Base-by-base conservation (phyloP, 2,797 vertebrate species). In the Sebastes cheni region DNA sequence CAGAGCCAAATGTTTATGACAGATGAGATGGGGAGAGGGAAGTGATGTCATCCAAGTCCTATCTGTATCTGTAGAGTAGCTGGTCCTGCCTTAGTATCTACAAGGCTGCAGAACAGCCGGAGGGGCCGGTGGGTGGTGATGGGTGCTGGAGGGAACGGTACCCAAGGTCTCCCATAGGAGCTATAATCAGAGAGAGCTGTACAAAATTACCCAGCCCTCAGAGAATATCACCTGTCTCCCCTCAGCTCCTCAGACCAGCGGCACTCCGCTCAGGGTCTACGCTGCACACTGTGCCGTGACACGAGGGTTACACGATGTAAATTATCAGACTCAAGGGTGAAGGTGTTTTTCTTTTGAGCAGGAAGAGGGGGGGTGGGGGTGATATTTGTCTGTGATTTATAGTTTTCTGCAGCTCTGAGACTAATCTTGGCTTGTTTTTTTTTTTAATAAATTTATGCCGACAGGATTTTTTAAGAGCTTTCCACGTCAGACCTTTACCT, bases 1-100 rank as follows among this genome's bases (percentile, higher is more conserved):
- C 89, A 85, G 84, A 92, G 93, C 93, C 94, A 93, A 91, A 90
- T 93, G 92, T 97, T 97, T 95, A 92, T 95, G 94, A 95, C 87
- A 94, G 92, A 95, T 95, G 93, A 93, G 89, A 89, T 76, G 78
- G 87, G 46, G 82, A 89, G 88, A 83, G 85, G 88, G 87, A 91
- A 89, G 92, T 96, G 95, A 96, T 95, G 92, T 97, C 95, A 96
- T 90, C 84, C 91, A 58, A 29, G 59, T 85, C 85, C 92, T 96
- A 95, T 95, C 92, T 91, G 80, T 88, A 90, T 92, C 85, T 88
- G 83, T 32, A 22, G 75, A 23, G 74, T 68, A 85, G 90, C 86
- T 79, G 86, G 88, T 93, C 92, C 72, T 88, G 91, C 88, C 89
- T 92, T 84, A 78, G 77, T 95, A 79, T 97, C 91, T 94, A 74